These are phyloP conservation scores for Andrena chrysosceles DNA, from an alignment of 2,888 invertebrate genomes.

Conservation along the genomic window DNA sequence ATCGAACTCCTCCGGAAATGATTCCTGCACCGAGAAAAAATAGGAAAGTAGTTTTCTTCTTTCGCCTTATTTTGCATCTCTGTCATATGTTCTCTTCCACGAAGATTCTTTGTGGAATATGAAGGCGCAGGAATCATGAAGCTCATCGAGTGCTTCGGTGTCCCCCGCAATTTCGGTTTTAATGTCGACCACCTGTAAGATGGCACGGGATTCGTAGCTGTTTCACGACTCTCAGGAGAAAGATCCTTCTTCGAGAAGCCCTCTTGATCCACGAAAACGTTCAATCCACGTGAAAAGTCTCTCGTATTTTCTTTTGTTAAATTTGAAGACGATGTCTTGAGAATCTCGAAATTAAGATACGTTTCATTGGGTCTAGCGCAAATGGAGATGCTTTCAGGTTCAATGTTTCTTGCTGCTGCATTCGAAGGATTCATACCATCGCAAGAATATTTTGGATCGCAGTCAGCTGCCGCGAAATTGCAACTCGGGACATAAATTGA, in stretches of 20 bases:
- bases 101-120: background rate
- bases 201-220: background rate
- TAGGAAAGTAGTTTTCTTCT: background rate
- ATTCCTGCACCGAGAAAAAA: constrained; percentile 5
- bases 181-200: background rate
- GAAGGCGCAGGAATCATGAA: background rate
- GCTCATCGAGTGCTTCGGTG: background rate
- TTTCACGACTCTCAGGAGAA: background rate
- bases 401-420: background rate
- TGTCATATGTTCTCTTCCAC: background rate
- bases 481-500: background rate
- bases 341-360: background rate
- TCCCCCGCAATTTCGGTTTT: background rate
- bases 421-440: constrained; percentile 18
- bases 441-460: constrained; percentile 21
- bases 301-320: too few relatives aligned
- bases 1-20: constrained; percentile 14
- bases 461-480: background rate
- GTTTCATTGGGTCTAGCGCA: background rate
- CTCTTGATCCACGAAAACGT: background rate
- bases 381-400: background rate
- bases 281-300: background rate
- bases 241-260: background rate
- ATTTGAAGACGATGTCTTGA: background rate
- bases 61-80: background rate